Evolutionary conservation across 2,113 vertebrate genomes (phyloP).

Genomic region (Saimiri boliviensis): DNA sequence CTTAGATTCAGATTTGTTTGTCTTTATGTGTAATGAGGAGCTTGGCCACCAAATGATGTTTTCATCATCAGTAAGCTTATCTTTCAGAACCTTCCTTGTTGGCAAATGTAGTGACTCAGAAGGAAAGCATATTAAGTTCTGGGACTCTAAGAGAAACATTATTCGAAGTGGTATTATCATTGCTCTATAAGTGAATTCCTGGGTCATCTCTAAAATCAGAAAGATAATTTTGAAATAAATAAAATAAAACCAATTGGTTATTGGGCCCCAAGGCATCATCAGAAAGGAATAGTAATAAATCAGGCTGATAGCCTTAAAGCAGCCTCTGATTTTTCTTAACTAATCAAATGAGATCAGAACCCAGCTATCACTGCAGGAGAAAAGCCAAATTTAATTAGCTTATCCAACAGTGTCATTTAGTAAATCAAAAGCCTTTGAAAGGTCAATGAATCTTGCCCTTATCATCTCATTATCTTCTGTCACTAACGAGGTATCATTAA

Average conservation of each 20-base stretch:
- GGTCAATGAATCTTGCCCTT: slow-evolving; percentile 86
- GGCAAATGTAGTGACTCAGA: slow-evolving; percentile 60
- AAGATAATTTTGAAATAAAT: slow-evolving; percentile 79
- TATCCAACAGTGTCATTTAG: slow-evolving; percentile 86
- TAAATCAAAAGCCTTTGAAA: slow-evolving; percentile 86
- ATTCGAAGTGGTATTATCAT: slow-evolving; percentile 67
- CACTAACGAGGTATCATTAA: slow-evolving; percentile 83
- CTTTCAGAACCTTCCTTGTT: slow-evolving; percentile 64
- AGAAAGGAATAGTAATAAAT: slow-evolving; percentile 82
- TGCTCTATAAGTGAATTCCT: slow-evolving; percentile 72
- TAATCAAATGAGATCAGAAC: slow-evolving; percentile 84
- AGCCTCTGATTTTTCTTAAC: slow-evolving; percentile 77
- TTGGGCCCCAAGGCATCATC: slow-evolving; percentile 78
- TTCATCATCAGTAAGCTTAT: slow-evolving; percentile 65
- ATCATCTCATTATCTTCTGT: slow-evolving; percentile 85
- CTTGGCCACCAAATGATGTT: slow-evolving; percentile 48
- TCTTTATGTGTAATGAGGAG: slow-evolving; percentile 44
- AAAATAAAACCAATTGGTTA: slow-evolving; percentile 81
- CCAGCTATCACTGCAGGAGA: slow-evolving; percentile 78
- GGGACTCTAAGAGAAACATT: slow-evolving; percentile 54
- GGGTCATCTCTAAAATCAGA: slow-evolving; percentile 76
- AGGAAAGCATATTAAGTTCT: slow-evolving; percentile 57
- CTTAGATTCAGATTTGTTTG: slow-evolving; percentile 45
- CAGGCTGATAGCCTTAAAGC: slow-evolving; percentile 77
- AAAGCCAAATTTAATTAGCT: slow-evolving; percentile 87